Conservation (phyloP, 2,888 invertebrate genomes). For the Noctua pronuba region DNA sequence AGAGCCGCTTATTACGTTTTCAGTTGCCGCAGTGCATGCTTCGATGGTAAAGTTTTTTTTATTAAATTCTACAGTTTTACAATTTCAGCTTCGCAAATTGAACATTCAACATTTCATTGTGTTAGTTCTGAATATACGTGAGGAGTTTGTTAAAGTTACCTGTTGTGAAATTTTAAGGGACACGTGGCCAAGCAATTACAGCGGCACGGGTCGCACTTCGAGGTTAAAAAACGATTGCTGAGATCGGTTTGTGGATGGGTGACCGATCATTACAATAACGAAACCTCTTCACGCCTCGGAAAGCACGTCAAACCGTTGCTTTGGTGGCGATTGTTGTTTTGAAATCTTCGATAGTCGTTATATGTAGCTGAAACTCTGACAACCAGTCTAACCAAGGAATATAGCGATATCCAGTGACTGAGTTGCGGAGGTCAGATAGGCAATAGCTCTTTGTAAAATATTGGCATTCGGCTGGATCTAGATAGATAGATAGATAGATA, state of each 20-base stretch:
- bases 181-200: not conserved
- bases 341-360: too few relatives aligned
- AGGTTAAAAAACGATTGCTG: not conserved
- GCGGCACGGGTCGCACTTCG: not conserved
- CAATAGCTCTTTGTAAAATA: too few relatives aligned
- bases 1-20: slow-evolving; percentile 61
- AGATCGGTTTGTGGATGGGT: not conserved
- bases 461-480: not conserved
- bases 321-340: not conserved
- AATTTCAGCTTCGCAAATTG: not conserved
- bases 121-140: not conserved
- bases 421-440: not conserved
- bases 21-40: slow-evolving; percentile 51
- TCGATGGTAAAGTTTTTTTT: slow-evolving; percentile 32
- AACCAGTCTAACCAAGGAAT: not conserved
- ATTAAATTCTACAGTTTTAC: slow-evolving; percentile 22
- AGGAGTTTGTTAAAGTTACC: not conserved
- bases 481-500: not conserved
- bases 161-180: not conserved
- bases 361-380: not conserved
- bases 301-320: not conserved
- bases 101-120: not conserved
- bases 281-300: not conserved
- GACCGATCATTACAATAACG: not conserved
- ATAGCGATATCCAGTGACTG: too few relatives aligned